phyloP scores from a whole-genome alignment of 2,888 invertebrate species.

The Drosophila melanosoma region DNA sequence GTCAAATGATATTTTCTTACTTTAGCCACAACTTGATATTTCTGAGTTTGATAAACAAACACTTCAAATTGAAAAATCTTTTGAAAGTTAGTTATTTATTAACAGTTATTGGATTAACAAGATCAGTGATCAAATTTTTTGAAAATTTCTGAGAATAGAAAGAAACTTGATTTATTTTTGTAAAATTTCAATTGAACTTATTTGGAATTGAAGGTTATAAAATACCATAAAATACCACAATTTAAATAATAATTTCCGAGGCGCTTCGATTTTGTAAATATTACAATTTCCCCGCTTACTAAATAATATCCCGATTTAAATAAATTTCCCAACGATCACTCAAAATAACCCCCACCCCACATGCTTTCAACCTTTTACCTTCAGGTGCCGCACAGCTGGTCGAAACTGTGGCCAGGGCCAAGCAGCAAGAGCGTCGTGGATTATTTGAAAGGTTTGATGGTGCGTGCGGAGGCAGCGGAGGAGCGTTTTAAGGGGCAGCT shows the following conservation, averaged over 20 bases:
- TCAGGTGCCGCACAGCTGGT: conserved; percentile 82
- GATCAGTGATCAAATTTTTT: neutral
- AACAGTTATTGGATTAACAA: neutral
- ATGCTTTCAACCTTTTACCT: no score
- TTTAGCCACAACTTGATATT: neutral
- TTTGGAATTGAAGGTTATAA: neutral
- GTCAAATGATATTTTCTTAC: neutral
- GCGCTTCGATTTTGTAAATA: neutral
- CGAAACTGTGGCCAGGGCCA: conserved; percentile 83
- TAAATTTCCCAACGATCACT: neutral
- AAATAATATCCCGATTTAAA: neutral
- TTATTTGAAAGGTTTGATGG: conserved; percentile 81
- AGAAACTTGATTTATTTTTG: neutral
- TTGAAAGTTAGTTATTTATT: neutral
- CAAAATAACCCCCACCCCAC: neutral
- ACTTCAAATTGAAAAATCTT: neutral
- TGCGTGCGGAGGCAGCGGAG: conserved; percentile 81
- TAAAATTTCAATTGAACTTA: neutral
- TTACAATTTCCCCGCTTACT: neutral
- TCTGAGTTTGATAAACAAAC: neutral
- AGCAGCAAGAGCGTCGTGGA: conserved; percentile 75
- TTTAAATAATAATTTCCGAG: neutral
- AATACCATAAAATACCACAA: neutral
- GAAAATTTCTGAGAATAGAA: neutral
- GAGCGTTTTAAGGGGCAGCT: conserved; percentile 74